Conservation (phyloP, 1,140 invertebrate species). For the Medauroidea extradentata region DNA sequence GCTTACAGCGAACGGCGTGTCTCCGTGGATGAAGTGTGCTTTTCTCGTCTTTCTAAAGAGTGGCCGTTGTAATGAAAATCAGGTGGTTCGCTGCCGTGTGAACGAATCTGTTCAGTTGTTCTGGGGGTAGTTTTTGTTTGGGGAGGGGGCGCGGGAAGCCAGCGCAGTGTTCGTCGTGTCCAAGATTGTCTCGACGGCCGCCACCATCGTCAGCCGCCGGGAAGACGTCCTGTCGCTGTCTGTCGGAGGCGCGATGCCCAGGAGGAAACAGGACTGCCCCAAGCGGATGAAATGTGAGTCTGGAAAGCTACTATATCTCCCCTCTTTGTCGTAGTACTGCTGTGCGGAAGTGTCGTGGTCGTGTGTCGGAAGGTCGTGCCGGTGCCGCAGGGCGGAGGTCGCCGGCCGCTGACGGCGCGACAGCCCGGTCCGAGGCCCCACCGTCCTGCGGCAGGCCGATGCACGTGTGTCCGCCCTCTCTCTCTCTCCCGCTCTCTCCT, state of each 20-base stretch:
- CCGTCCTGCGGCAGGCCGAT: not conserved
- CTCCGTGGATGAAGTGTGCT: too few relatives aligned
- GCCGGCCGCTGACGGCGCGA: not conserved
- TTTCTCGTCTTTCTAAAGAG: too few relatives aligned
- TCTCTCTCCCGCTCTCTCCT: not conserved
- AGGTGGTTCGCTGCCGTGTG: too few relatives aligned
- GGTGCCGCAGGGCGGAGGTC: not conserved
- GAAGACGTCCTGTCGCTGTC: not conserved
- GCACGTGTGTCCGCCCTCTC: not conserved
- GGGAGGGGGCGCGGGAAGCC: too few relatives aligned
- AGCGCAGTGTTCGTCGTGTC: too few relatives aligned
- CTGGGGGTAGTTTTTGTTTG: too few relatives aligned
- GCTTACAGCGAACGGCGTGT: too few relatives aligned
- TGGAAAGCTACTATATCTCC: too few relatives aligned
- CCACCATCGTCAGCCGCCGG: not conserved
- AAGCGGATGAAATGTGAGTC: slow-evolving; percentile 61
- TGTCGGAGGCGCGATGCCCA: slow-evolving; percentile 45
- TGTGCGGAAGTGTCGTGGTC: not conserved
- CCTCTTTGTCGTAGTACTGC: too few relatives aligned
- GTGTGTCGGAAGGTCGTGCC: not conserved
- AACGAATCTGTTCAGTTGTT: too few relatives aligned
- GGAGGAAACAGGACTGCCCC: slow-evolving; percentile 58
- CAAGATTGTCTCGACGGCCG: not conserved
- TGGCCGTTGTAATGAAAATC: too few relatives aligned
- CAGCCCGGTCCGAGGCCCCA: not conserved